These are phyloP conservation scores for Pampusana beccarii DNA, from an alignment of 2,113 vertebrate genomes.

Conservation along the genomic window DNA sequence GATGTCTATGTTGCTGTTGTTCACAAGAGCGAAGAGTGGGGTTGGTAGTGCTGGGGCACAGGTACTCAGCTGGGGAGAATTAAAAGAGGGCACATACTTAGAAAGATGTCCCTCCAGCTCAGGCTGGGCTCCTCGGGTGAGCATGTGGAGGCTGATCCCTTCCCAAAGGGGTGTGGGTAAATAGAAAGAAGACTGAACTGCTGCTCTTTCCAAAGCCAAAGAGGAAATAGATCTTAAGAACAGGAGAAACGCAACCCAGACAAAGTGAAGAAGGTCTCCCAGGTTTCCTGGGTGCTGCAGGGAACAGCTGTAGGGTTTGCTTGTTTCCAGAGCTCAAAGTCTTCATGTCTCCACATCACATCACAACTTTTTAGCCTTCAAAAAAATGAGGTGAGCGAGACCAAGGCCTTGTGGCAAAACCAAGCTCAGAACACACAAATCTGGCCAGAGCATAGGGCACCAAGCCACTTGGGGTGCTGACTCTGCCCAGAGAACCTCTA, in stretches of 20 bases:
- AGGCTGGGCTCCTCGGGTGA: not conserved
- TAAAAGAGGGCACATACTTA: rapidly evolving
- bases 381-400: not conserved
- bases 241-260: not conserved
- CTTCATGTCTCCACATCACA: not conserved
- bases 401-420: not conserved
- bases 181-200: not conserved
- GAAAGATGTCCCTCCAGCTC: not conserved
- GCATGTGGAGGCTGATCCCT: not conserved
- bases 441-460: not conserved
- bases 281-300: not conserved
- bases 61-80: no score
- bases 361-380: not conserved
- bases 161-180: not conserved
- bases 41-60: not conserved
- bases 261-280: not conserved
- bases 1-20: not conserved
- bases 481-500: not conserved
- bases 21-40: not conserved
- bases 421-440: not conserved
- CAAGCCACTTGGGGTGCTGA: not conserved
- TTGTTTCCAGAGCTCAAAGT: not conserved
- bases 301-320: not conserved
- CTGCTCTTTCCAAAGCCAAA: not conserved
- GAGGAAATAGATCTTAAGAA: not conserved